A percentile compares a stretch with the other conserved stretches of the same genome.
Evolutionary conservation across 2,888 invertebrate genomes (phyloP).

Genomic region (Malachius bipustulatus): DNA sequence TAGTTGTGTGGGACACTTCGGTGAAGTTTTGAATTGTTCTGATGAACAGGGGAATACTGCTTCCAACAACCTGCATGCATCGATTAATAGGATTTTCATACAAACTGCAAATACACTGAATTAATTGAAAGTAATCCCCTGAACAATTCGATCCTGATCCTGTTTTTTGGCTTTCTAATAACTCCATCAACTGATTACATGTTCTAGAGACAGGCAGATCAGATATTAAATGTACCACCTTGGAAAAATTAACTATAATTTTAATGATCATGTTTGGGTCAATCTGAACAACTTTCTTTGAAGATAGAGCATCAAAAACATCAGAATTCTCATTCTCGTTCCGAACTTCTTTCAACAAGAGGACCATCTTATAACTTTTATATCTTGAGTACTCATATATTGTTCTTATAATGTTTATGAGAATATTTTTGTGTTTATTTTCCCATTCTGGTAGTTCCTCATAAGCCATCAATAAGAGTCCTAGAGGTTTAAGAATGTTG

Average conservation of each 20-base stretch:
- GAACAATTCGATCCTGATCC: too few relatives aligned
- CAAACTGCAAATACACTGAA: conserved; percentile 30
- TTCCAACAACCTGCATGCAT: conserved; percentile 23
- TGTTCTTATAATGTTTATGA: conserved; percentile 29
- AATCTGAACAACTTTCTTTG: conserved; percentile 27
- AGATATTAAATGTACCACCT: conserved; percentile 26
- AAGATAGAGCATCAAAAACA: too few relatives aligned
- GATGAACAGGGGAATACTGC: conserved; percentile 25
- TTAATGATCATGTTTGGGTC: conserved; percentile 30
- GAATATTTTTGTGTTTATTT: conserved; percentile 25
- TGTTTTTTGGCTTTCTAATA: too few relatives aligned
- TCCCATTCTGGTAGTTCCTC: conserved; percentile 26
- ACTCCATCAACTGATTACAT: conserved; percentile 26
- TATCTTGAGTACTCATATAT: conserved; percentile 30
- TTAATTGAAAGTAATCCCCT: conserved; percentile 25
- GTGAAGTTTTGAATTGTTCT: conserved; percentile 25
- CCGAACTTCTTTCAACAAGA: too few relatives aligned
- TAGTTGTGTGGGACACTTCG: neutral
- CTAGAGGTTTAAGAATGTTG: conserved; percentile 26
- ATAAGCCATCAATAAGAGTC: conserved; percentile 31
- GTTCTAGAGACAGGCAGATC: conserved; percentile 32
- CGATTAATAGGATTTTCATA: conserved; percentile 28
- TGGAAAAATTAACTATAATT: conserved; percentile 31
- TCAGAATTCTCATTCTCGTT: too few relatives aligned
- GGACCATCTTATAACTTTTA: too few relatives aligned